Base-by-base conservation (phyloP, 1,140 invertebrate genomes). In the Drosophila littoralis region DNA sequence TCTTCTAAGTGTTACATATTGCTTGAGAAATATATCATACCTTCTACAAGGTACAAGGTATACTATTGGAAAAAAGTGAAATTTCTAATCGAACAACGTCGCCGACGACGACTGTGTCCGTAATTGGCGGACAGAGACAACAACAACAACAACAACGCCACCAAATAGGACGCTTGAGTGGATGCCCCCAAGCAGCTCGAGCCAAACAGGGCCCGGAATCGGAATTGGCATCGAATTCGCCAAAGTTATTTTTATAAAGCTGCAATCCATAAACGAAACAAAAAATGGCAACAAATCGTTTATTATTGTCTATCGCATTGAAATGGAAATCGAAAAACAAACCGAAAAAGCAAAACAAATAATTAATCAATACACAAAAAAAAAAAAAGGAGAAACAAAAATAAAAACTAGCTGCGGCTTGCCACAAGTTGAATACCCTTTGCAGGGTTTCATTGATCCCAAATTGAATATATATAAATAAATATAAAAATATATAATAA, bases 121-220 rank as follows among this genome's bases (percentile, higher is more conserved):
- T 81, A 85, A 86, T 85, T 79, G 82, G 65, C 75, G 79, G 74
- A 65, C 75, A 77, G 68, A 52, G 54, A 45, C 50, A 64, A 40
- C 50, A 48, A 40, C 66, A 55, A 63, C 57, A 60, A 51, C 48
- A 51, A 22, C 60, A 74, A 52, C 70, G 61, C 50, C 42, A 36
- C 43, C 64, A 65, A 73, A 59, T 82, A 82, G 80, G 81, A 84
- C 73, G 79, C 76, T 74, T 73, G 72, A 81, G 76, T 79, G 80
- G 59, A 58, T 80, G 65, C 65, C 58, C 48, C 64, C 52, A 57
- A 48, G 52, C 51, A 22, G 61, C 3, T 22, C 1, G 7, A 33
- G 5, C 7, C 7, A 28, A 2, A 22, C 50, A 35, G 28, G 28
- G 17, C 38, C 43, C 58, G 65, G n/a, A 67, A 58, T 67, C 22